phyloP scores from a whole-genome alignment of 2,113 vertebrate species.

The Isichthys henryi region DNA sequence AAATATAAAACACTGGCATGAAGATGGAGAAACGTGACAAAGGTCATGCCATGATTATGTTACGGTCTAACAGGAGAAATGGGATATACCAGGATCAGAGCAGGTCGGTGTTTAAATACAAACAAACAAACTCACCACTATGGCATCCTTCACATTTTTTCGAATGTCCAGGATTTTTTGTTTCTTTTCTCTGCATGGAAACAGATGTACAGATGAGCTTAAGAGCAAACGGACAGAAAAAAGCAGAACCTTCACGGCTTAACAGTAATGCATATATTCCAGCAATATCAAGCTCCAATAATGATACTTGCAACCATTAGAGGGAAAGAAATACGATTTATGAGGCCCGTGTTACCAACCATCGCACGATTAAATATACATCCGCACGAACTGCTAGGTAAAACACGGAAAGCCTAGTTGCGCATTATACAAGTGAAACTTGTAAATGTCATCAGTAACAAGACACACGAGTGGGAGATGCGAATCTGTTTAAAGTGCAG shows the following conservation, averaged over 20 bases:
- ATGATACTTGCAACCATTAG: not conserved
- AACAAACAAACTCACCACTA: constrained; percentile 79
- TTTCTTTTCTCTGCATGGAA: constrained; percentile 89
- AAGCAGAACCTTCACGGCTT: not conserved
- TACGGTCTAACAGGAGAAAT: not conserved
- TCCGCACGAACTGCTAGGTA: not conserved
- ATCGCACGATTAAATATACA: not conserved
- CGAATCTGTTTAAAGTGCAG: not conserved
- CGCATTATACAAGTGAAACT: not conserved
- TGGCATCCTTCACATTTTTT: constrained; percentile 99
- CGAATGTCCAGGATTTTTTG: constrained; percentile 99
- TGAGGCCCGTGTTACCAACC: constrained; percentile 12
- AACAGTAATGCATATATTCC: not conserved
- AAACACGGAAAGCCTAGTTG: not conserved
- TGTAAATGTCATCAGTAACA: not conserved
- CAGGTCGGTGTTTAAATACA: constrained; percentile 38
- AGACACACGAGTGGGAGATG: not conserved
- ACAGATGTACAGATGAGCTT: constrained; percentile 24
- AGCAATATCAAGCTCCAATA: not conserved
- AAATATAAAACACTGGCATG: constrained; percentile 39
- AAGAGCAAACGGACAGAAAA: not conserved
- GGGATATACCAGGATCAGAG: not conserved
- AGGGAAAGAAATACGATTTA: not conserved
- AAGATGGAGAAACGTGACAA: constrained; percentile 38
- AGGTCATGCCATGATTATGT: constrained; percentile 38